Conservation (phyloP, 2,888 invertebrate genomes). For the Hemistola chrysoprasaria region DNA sequence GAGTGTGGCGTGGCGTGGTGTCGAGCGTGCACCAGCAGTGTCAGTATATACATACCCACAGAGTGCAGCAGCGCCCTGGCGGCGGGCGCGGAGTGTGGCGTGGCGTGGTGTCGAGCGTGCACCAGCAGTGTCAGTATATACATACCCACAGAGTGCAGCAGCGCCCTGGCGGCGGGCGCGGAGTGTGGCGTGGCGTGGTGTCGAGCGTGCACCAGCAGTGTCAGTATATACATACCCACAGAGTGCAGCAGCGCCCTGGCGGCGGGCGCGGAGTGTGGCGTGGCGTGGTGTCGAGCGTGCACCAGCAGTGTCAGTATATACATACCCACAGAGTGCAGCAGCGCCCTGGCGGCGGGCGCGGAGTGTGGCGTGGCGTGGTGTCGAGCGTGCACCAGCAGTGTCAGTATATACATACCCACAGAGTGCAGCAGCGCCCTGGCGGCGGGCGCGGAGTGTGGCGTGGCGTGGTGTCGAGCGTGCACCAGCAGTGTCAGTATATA, state of each 20-base stretch:
- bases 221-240: slow-evolving; percentile 57
- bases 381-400: slow-evolving; percentile 89
- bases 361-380: slow-evolving; percentile 69
- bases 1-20: slow-evolving; percentile 69
- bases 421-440: too few species aligned
- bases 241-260: background rate
- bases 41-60: too few species aligned
- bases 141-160: too few species aligned
- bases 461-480: slow-evolving; percentile 86
- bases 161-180: too few species aligned
- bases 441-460: slow-evolving; percentile 89
- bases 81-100: slow-evolving; percentile 89
- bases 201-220: slow-evolving; percentile 81
- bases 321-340: slow-evolving; percentile 86
- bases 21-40: slow-evolving; percentile 89
- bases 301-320: background rate
- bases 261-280: background rate
- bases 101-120: slow-evolving; percentile 86
- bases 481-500: too few species aligned
- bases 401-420: too few species aligned
- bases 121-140: too few species aligned
- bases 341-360: slow-evolving; percentile 69
- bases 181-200: too few species aligned
- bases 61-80: too few species aligned
- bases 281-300: too few species aligned